Percentiles rank a stretch among this genome's conserved stretches.
These are phyloP conservation scores for Micoletzkya japonica DNA, from an alignment of 2,888 invertebrate genomes.

Conservation along the genomic window DNA sequence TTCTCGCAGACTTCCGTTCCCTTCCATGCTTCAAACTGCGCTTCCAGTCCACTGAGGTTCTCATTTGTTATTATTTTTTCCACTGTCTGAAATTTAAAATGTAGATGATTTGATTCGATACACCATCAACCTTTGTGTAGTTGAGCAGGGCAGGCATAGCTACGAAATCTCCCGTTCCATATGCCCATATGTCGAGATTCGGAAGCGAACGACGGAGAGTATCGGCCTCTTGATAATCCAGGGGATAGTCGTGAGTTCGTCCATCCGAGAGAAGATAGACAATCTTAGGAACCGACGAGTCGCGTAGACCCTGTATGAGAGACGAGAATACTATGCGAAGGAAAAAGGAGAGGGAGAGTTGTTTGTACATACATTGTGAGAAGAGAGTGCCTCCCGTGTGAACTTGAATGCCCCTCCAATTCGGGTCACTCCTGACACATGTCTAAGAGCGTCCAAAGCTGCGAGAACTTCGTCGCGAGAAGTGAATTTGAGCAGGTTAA, in stretches of 20 bases:
- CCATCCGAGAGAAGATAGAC: conserved; percentile 62
- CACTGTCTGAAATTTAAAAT: conserved; percentile 32
- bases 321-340: neutral
- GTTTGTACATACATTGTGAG: neutral
- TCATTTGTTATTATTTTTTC: conserved; percentile 59
- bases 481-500: conserved; percentile 58
- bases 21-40: conserved; percentile 52
- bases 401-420: conserved; percentile 62
- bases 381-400: conserved; percentile 27
- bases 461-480: conserved; percentile 52
- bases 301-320: conserved; percentile 55
- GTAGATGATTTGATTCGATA: neutral
- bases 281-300: conserved; percentile 57
- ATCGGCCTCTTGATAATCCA: conserved; percentile 50
- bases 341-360: neutral
- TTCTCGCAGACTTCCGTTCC: conserved; percentile 61
- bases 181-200: conserved; percentile 60
- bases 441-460: conserved; percentile 55
- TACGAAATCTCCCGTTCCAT: conserved; percentile 63
- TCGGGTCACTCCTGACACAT: conserved; percentile 61
- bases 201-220: conserved; percentile 38
- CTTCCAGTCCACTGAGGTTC: conserved; percentile 54
- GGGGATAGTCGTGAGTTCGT: conserved; percentile 61
- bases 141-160: conserved; percentile 59
- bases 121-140: conserved; percentile 43